Conservation (phyloP, 2,888 invertebrate genomes). For the Cyclophora albipunctata region DNA sequence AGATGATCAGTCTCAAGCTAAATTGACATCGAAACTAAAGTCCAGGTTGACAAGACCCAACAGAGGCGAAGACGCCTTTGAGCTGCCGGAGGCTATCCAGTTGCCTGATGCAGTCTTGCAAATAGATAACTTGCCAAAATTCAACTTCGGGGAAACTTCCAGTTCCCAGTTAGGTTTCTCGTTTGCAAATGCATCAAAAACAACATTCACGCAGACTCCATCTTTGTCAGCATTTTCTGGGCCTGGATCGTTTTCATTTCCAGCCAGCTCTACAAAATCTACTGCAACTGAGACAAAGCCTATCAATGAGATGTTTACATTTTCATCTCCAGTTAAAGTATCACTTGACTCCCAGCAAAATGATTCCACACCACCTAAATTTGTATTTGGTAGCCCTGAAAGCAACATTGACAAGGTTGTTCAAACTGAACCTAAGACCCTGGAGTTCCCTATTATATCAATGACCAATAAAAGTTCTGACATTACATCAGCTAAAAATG, state of each 20-base stretch:
- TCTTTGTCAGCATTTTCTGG: neutral
- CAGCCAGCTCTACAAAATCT: neutral
- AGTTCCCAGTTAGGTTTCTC: neutral
- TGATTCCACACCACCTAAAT: conserved; percentile 21
- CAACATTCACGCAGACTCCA: neutral
- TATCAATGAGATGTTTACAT: conserved; percentile 32
- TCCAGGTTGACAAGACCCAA: conserved; percentile 34
- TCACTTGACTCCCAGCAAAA: conserved; percentile 18
- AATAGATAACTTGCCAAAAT: conserved; percentile 53
- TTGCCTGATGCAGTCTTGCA: conserved; percentile 43
- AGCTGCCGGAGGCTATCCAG: conserved; percentile 21
- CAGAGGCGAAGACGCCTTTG: conserved; percentile 22
- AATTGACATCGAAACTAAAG: conserved; percentile 46
- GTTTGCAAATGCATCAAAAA: neutral
- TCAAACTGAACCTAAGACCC: neutral
- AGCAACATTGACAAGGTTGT: conserved; percentile 24
- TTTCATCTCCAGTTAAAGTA: conserved; percentile 43
- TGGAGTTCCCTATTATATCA: neutral
- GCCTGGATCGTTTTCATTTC: too few relatives aligned
- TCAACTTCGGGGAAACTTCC: conserved; percentile 29
- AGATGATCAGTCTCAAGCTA: conserved; percentile 10
- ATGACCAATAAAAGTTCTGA: conserved; percentile 9
- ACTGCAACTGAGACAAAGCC: conserved; percentile 16
- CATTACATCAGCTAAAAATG: neutral
- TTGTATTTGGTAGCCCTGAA: conserved; percentile 44